Conservation (phyloP, 2,113 vertebrate genomes). For the Leptobrachium ailaonicum region DNA sequence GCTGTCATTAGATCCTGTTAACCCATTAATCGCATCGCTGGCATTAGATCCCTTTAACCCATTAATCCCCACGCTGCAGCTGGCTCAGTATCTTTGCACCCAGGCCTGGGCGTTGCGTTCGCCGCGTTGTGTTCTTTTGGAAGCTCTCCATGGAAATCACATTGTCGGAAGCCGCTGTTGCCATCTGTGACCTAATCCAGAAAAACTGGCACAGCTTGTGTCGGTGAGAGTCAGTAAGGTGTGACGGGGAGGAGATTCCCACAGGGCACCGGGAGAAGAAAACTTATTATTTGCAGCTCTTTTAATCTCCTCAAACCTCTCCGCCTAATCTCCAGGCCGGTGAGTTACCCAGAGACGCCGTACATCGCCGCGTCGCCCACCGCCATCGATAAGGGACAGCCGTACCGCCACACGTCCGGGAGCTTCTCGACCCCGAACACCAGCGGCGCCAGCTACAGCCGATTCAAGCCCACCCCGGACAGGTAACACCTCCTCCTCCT, state of each 20-base stretch:
- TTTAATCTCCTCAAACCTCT: neutral
- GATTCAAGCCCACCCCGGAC: conserved; percentile 83
- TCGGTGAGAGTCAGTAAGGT: conserved; percentile 4
- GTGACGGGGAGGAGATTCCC: conserved; percentile 43
- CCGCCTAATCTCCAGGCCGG: conserved; percentile 68
- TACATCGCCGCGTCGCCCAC: conserved; percentile 71
- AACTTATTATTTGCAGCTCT: conserved; percentile 11
- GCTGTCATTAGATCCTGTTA: neutral
- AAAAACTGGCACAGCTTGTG: conserved; percentile 31
- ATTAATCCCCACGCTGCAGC: neutral
- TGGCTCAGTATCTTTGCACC: no score
- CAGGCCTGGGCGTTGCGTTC: neutral
- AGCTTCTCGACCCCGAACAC: conserved; percentile 82
- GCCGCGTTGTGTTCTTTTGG: neutral
- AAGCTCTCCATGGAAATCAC: neutral
- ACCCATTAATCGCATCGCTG: fast-evolving
- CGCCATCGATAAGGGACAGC: conserved; percentile 71
- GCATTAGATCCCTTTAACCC: neutral
- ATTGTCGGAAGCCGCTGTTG: neutral
- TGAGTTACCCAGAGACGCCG: conserved; percentile 90
- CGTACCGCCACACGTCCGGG: conserved; percentile 85
- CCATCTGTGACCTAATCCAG: neutral
- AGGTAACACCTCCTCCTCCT: conserved; percentile 64
- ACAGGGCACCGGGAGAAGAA: neutral
- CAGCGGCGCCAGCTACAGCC: conserved; percentile 67